Conservation (phyloP, 2,113 vertebrate genomes). For the Ophthalmolycus amberensis region DNA sequence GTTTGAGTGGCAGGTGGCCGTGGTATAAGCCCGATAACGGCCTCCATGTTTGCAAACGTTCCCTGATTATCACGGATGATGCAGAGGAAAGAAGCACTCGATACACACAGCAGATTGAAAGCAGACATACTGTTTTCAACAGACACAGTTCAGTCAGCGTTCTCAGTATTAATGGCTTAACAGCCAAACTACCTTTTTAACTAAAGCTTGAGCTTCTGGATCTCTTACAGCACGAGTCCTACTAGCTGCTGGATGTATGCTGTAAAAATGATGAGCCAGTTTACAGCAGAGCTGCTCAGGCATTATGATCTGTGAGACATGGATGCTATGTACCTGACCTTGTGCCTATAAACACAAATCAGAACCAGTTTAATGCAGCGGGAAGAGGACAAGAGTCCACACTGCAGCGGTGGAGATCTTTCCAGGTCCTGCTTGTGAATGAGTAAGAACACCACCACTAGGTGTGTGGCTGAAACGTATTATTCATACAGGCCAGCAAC, state of each 20-base stretch:
- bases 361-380: not conserved
- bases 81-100: not conserved
- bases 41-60: not conserved
- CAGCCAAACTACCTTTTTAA: not conserved
- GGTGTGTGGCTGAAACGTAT: not conserved
- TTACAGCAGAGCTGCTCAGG: not conserved
- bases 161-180: not conserved
- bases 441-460: not conserved
- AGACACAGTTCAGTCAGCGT: no score
- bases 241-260: not conserved
- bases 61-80: not conserved
- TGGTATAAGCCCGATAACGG: not conserved
- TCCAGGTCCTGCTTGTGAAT: no score
- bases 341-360: conserved; percentile 9
- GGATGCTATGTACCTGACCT: conserved; percentile 18
- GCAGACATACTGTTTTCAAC: no score
- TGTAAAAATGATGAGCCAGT: conserved; percentile 5
- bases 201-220: not conserved
- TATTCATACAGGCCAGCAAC: no score
- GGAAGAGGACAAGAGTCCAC: not conserved
- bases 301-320: not conserved
- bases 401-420: not conserved
- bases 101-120: not conserved
- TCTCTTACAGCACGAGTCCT: not conserved
- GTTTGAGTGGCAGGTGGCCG: not conserved